Percentiles rank a stretch among this genome's conserved stretches.
phyloP scores from a whole-genome alignment of 2,888 invertebrate species.

The Polyommatus icarus region DNA sequence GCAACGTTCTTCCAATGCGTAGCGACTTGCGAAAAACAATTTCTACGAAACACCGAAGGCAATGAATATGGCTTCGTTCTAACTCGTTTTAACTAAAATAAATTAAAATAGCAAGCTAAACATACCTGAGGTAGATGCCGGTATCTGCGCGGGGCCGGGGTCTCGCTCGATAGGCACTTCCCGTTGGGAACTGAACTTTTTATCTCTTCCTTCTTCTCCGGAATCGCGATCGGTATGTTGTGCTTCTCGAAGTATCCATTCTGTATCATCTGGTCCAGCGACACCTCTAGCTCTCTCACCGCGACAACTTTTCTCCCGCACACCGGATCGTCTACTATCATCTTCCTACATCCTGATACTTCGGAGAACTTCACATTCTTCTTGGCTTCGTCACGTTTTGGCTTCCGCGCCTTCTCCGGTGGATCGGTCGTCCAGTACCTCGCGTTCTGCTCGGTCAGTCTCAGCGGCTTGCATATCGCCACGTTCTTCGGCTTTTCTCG shows the following conservation, averaged over 20 bases:
- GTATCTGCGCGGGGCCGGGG: conserved; percentile 54
- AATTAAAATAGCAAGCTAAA: conserved; percentile 33
- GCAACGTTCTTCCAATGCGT: no score
- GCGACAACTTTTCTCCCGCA: conserved; percentile 70
- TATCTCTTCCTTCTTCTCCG: conserved; percentile 57
- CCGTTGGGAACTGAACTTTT: conserved; percentile 60
- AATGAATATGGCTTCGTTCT: no score
- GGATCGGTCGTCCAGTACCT: conserved; percentile 71
- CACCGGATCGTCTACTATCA: conserved; percentile 71
- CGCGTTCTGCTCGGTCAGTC: conserved; percentile 64
- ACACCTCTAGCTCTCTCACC: conserved; percentile 73
- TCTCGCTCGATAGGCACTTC: conserved; percentile 60
- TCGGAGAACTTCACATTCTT: conserved; percentile 78
- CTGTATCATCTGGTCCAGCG: conserved; percentile 75
- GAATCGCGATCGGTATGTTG: conserved; percentile 67
- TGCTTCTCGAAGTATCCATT: conserved; percentile 76
- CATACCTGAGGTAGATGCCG: conserved; percentile 71
- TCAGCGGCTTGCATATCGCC: conserved; percentile 70
- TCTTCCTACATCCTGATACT: conserved; percentile 74
- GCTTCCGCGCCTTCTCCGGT: conserved; percentile 56
- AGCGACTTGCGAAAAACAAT: no score
- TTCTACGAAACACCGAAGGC: no score
- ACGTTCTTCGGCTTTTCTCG: conserved; percentile 59
- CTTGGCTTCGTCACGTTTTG: conserved; percentile 66
- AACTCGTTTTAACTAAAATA: no score